These are phyloP conservation scores for Pristis pectinata DNA, from an alignment of 2,797 vertebrate species.

Conservation along the genomic window DNA sequence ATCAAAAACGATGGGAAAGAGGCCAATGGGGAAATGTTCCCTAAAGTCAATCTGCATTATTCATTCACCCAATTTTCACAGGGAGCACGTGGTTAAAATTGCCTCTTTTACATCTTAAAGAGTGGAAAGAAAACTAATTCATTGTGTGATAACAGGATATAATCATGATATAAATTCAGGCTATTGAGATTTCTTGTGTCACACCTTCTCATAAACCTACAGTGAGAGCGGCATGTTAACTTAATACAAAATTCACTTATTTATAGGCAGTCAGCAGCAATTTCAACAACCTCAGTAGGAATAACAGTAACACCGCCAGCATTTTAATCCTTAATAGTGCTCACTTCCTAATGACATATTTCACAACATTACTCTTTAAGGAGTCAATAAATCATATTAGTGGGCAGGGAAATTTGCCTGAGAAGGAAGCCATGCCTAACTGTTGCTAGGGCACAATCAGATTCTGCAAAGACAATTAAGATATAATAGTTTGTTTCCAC, in stretches of 20 bases:
- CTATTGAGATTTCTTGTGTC: background rate
- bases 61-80: background rate
- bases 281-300: background rate
- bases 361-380: constrained; percentile 3
- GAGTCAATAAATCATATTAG: constrained; percentile 9
- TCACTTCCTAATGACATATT: background rate
- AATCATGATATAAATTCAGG: no score
- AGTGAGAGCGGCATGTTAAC: background rate
- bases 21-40: background rate
- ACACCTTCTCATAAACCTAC: background rate
- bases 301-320: background rate
- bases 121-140: background rate
- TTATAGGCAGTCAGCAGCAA: background rate
- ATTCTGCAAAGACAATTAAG: constrained; percentile 5
- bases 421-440: background rate
- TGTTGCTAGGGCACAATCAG: background rate
- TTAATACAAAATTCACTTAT: background rate
- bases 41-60: background rate
- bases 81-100: background rate
- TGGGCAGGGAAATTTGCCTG: background rate
- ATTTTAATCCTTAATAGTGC: background rate
- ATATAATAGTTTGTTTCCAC: background rate
- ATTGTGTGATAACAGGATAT: background rate
- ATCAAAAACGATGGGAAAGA: background rate
- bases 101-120: background rate